Conservation (phyloP, 1,140 invertebrate genomes). For the Caenorhabditis briggsae region DNA sequence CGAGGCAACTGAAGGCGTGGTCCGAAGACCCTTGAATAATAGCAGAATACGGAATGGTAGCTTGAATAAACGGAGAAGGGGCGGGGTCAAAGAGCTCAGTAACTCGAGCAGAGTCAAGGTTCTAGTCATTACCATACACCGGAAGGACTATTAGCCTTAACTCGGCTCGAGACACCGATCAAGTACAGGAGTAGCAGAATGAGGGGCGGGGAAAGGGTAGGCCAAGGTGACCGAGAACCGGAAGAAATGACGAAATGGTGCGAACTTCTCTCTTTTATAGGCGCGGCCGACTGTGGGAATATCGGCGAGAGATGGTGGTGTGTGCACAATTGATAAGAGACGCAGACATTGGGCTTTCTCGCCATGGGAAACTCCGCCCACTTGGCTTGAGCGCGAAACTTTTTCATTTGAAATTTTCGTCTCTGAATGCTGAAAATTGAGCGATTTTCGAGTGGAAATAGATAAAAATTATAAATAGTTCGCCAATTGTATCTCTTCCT, state of each 20-base stretch:
- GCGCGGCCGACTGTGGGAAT: background rate
- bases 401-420: background rate
- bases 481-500: too few relatives aligned
- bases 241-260: slow-evolving; percentile 26
- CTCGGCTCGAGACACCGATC: background rate
- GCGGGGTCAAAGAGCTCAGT: background rate
- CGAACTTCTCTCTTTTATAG: background rate
- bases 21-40: slow-evolving; percentile 30
- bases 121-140: slow-evolving; percentile 25
- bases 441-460: background rate
- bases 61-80: background rate
- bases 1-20: slow-evolving; percentile 57
- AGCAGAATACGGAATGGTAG: background rate
- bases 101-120: slow-evolving; percentile 24
- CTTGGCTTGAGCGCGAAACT: background rate
- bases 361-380: slow-evolving; percentile 51
- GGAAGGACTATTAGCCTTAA: slow-evolving; percentile 35
- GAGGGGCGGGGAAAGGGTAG: background rate
- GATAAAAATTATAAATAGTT: too few relatives aligned
- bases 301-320: background rate
- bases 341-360: background rate
- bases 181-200: background rate
- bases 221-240: background rate
- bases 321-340: background rate
- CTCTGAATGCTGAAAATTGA: background rate